A percentile compares a stretch with the other conserved stretches of the same genome.
phyloP scores from a whole-genome alignment of 2,113 vertebrate species.

The Microtus ochrogaster region DNA sequence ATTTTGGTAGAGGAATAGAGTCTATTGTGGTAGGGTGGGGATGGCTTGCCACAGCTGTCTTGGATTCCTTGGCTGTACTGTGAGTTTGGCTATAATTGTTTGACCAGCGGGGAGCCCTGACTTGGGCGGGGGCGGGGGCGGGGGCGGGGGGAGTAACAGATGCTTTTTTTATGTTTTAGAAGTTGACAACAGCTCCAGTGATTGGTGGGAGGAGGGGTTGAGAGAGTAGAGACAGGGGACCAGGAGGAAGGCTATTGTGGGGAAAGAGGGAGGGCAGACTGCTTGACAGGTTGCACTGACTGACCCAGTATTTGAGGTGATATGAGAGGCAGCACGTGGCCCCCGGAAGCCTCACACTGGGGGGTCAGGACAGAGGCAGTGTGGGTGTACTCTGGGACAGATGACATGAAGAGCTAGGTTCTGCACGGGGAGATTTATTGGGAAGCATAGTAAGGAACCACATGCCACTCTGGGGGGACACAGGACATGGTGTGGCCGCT shows the following conservation, averaged over 20 bases:
- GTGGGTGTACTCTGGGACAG: neutral
- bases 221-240: neutral
- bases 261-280: neutral
- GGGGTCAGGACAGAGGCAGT: neutral
- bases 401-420: neutral
- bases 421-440: neutral
- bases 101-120: too few relatives aligned
- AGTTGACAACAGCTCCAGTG: rapidly evolving
- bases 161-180: neutral
- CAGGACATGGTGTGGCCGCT: neutral
- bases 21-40: neutral
- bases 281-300: neutral
- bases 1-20: neutral
- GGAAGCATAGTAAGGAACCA: neutral
- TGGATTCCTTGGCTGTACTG: neutral
- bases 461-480: neutral
- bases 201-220: neutral
- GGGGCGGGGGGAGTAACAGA: neutral
- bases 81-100: neutral
- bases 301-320: too few relatives aligned
- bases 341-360: neutral
- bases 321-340: too few relatives aligned
- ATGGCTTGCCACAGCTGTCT: neutral
- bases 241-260: neutral
- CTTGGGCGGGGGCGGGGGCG: neutral